Evolutionary conservation across 1,140 invertebrate genomes (phyloP).

Genomic region (Antheraea pernyi): DNA sequence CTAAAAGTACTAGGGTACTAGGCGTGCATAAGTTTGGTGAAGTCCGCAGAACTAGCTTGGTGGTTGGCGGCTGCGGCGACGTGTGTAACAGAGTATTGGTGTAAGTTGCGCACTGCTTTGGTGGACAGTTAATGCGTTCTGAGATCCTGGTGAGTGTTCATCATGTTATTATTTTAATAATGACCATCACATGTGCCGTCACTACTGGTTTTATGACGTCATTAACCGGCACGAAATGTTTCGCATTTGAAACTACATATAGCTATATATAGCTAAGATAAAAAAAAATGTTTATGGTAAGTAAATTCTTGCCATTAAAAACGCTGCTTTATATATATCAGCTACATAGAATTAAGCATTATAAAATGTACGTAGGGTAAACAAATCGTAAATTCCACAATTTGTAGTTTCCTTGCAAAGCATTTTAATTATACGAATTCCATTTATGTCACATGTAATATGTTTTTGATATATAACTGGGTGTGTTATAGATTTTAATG

Average conservation of each 20-base stretch:
- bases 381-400: neutral
- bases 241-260: slow-evolving; percentile 3
- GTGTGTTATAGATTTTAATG: neutral
- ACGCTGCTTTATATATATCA: too few species aligned
- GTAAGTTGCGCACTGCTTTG: slow-evolving; percentile 75
- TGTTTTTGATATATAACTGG: neutral
- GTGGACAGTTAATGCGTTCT: slow-evolving; percentile 71
- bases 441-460: neutral
- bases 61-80: slow-evolving; percentile 60
- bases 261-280: neutral
- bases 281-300: neutral
- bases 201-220: slow-evolving; percentile 1
- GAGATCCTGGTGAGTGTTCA: slow-evolving; percentile 68
- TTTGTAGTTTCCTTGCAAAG: neutral
- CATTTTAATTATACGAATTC: neutral
- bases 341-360: too few species aligned
- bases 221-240: slow-evolving; percentile 7
- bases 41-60: slow-evolving; percentile 70
- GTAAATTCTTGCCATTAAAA: neutral
- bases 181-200: slow-evolving; percentile 7
- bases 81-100: slow-evolving; percentile 68
- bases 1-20: slow-evolving; percentile 61
- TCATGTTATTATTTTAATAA: slow-evolving; percentile 48
- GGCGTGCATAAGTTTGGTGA: slow-evolving; percentile 68
- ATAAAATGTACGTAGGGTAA: neutral